These are phyloP conservation scores for Eupeodes latifasciatus DNA, from an alignment of 2,888 invertebrate species.

Conservation along the genomic window DNA sequence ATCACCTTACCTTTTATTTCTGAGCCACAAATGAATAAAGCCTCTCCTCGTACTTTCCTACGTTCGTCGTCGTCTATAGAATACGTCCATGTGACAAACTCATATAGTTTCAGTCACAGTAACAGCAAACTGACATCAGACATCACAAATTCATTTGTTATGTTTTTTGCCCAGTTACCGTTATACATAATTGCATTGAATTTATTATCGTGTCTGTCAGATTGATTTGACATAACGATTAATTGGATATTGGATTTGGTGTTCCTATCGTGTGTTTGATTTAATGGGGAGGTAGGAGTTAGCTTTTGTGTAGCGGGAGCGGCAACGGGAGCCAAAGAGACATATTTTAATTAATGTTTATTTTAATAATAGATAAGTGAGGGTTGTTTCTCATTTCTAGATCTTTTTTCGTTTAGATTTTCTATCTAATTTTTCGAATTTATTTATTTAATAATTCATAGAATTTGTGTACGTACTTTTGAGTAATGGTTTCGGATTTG, in stretches of 20 bases:
- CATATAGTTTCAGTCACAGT: no score
- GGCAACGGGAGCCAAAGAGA: background rate
- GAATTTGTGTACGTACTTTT: slow-evolving; percentile 90
- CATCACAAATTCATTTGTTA: slow-evolving; percentile 41
- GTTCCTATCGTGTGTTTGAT: background rate
- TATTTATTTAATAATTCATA: background rate
- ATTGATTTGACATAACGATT: slow-evolving; percentile 72
- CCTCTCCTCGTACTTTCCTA: background rate
- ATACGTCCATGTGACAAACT: slow-evolving; percentile 14
- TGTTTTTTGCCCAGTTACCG: slow-evolving; percentile 31
- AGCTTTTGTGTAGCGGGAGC: background rate
- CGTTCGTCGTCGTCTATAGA: background rate
- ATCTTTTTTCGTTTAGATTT: background rate
- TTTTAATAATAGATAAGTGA: slow-evolving; percentile 12
- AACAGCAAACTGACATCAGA: slow-evolving; percentile 4
- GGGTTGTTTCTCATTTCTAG: background rate
- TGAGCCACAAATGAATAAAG: background rate
- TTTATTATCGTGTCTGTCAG: slow-evolving; percentile 62
- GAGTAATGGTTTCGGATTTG: slow-evolving; percentile 95
- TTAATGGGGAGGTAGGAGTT: background rate
- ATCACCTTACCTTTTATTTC: background rate
- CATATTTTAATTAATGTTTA: slow-evolving; percentile 12
- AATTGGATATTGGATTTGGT: slow-evolving; percentile 60
- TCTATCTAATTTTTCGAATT: background rate
- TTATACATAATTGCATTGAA: slow-evolving; percentile 60